Evolutionary conservation across 2,113 vertebrate species (phyloP).

Genomic region (Phalacrocorax pelagicus): DNA sequence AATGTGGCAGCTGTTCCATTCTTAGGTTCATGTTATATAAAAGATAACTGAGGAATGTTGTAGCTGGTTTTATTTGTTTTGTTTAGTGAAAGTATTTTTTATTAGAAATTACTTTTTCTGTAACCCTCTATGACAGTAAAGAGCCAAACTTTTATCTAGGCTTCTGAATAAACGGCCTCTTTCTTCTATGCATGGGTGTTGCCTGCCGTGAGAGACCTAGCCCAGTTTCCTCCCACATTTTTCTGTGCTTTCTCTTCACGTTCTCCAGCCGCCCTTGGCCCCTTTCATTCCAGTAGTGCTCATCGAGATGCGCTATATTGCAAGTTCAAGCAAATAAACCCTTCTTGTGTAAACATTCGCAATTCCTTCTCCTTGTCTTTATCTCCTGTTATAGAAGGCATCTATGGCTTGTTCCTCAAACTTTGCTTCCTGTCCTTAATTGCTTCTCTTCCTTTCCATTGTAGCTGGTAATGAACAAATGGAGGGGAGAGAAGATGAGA

Average conservation of each 20-base stretch:
- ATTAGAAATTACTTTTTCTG: not conserved
- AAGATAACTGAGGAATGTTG: not conserved
- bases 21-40: not conserved
- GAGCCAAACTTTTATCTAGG: not conserved
- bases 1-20: not conserved
- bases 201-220: not conserved
- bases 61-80: not conserved
- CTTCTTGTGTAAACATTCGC: not conserved
- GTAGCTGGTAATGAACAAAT: not conserved
- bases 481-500: not conserved
- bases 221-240: not conserved
- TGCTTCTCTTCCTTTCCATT: not conserved
- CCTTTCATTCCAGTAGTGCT: not conserved
- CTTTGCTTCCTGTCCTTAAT: not conserved
- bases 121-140: not conserved
- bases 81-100: not conserved
- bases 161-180: not conserved
- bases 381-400: accelerated
- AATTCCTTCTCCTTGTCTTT: not conserved
- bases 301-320: no score
- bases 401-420: not conserved
- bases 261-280: not conserved
- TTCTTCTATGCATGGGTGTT: not conserved
- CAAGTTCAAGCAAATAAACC: not conserved
- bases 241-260: not conserved